phyloP scores from a whole-genome alignment of 2,113 vertebrate species.

The Chaenocephalus aceratus region DNA sequence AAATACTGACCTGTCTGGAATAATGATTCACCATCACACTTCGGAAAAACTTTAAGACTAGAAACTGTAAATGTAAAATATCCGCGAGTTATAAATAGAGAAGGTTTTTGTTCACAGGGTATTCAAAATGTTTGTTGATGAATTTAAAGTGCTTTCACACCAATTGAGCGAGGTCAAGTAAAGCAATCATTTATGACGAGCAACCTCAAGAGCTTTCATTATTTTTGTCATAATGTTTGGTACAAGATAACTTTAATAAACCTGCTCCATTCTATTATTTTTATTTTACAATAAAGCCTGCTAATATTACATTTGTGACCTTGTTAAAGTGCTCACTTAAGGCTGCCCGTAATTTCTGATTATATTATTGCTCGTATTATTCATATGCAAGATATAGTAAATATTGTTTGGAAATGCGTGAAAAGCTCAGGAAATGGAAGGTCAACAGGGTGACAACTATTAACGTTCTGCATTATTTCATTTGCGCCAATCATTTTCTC shows the following conservation, averaged over 20 bases:
- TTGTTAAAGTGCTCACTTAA: slow-evolving; percentile 8
- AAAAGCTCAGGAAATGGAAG: neutral
- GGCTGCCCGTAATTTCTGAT: neutral
- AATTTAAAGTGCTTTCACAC: neutral
- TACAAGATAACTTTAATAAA: slow-evolving; percentile 5
- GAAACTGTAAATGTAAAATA: neutral
- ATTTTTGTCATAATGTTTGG: neutral
- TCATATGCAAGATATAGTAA: neutral
- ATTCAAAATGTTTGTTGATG: neutral
- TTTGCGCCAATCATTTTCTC: neutral
- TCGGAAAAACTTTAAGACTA: neutral
- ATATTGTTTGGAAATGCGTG: neutral
- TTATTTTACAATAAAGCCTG: neutral
- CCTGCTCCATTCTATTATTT: neutral
- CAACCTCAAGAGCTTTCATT: neutral
- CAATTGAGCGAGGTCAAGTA: slow-evolving; percentile 12
- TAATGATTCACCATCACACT: slow-evolving; percentile 17
- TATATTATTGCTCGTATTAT: neutral
- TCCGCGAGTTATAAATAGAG: neutral
- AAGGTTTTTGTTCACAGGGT: neutral
- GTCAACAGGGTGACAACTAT: neutral
- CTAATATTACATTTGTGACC: neutral
- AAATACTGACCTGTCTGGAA: slow-evolving; percentile 24
- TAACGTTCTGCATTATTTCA: neutral
- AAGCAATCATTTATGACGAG: neutral